Evolutionary conservation across 2,797 vertebrate species (phyloP), one percentile per base, ranked within the genome.

Genomic region (Xyrichtys novacula): DNA sequence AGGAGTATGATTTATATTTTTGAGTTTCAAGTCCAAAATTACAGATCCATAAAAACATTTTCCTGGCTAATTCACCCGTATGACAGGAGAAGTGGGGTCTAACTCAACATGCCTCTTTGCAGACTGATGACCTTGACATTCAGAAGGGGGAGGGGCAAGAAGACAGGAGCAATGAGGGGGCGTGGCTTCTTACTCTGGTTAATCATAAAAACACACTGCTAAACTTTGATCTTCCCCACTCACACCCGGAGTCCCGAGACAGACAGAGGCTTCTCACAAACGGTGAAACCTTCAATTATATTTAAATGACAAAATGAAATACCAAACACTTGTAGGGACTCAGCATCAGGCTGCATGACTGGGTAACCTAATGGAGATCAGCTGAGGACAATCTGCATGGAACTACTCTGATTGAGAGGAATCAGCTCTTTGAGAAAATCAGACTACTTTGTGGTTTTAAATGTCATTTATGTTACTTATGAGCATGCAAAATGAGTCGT

Each of bases 101-200:
- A 28, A 43, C 50, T 32, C 32, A 20, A n/a, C 38, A 52, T 9
- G 70, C 29, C 47, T 57, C 17, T 43, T 6, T 57, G 65, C 48
- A 68, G 9, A 20, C 69, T 40, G 48, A 72, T 58, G 89, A 94
- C 93, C 92, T 94, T 95, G 92, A 93, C 91, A 93, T 94, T 93
- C 74, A 78, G 23, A 83, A 75, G 50, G 50, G 80, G 93, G 90
- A 63, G 92, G 71, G 69, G 65, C 29, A 3, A 73, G 25, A 54
- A 56, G 28, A 5, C 5, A 80, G 74, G 76, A 49, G 48, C 64
- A 43, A 16, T 14, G 36, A 20, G 86, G 89, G 81, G 94, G 94
- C 53, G 93, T 78, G 89, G 80, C 68, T 19, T 74, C 0, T 32
- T 43, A 10, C 31, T 53, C 14, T 2, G 52, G 52, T 69, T 64